Conservation (phyloP, 2,888 invertebrate species). For the Alentia gelatinosa region DNA sequence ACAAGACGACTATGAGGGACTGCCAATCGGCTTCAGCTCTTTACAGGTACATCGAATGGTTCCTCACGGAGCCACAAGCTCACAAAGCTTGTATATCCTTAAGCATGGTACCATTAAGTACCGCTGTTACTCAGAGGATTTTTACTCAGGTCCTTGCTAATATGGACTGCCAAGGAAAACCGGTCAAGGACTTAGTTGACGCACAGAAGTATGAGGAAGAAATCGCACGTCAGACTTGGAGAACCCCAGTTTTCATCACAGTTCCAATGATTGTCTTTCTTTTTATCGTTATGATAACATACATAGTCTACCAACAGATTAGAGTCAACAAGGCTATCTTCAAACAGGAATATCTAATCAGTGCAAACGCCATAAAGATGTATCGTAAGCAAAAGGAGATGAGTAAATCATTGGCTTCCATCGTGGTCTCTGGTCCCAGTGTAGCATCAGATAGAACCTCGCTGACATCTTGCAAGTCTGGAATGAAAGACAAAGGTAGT, state of each 20-base stretch:
- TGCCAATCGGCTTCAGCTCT: conserved; percentile 74
- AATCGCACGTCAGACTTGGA: conserved; percentile 64
- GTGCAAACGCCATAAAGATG: neutral
- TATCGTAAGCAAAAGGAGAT: neutral
- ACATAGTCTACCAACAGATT: conserved; percentile 67
- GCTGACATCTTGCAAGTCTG: neutral
- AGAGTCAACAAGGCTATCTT: conserved; percentile 67
- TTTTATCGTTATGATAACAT: conserved; percentile 62
- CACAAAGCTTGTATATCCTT: conserved; percentile 59
- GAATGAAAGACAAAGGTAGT: neutral
- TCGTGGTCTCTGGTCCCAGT: neutral
- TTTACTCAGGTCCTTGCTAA: conserved; percentile 60
- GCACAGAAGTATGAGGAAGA: conserved; percentile 65
- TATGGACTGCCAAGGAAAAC: conserved; percentile 69
- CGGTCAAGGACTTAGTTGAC: conserved; percentile 66
- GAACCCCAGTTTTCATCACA: conserved; percentile 65
- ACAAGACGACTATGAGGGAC: conserved; percentile 64
- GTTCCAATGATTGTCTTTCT: conserved; percentile 64
- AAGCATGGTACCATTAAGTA: conserved; percentile 70
- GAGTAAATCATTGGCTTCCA: neutral
- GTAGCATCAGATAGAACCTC: neutral
- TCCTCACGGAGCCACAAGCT: conserved; percentile 58
- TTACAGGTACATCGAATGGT: conserved; percentile 74
- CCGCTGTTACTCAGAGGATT: conserved; percentile 56
- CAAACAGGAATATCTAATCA: conserved; percentile 41